Conservation (phyloP, 2,113 vertebrate genomes). For the Pedetes capensis region DNA sequence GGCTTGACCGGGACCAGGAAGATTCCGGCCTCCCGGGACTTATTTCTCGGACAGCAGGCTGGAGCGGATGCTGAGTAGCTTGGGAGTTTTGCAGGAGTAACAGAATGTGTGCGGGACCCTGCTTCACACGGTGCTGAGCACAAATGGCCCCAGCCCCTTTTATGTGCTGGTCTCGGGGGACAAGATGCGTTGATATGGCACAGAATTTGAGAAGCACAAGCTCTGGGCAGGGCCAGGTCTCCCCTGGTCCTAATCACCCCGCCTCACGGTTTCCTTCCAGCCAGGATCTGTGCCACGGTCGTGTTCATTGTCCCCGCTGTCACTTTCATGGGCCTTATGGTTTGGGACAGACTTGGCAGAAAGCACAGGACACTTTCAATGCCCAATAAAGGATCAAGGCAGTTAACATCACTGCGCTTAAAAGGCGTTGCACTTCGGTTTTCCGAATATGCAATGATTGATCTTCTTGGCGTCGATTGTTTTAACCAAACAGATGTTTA, state of each 20-base stretch:
- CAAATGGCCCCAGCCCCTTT: not conserved
- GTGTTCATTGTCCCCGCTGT: rapidly evolving
- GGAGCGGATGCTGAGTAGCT: not conserved
- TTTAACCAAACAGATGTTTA: not conserved
- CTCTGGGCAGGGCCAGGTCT: rapidly evolving
- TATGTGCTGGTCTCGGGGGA: not conserved
- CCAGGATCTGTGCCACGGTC: not conserved
- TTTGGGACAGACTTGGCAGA: not conserved
- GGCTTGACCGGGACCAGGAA: rapidly evolving
- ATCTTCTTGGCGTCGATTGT: not conserved
- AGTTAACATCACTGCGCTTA: not conserved
- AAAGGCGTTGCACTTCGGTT: not conserved
- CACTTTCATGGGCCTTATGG: rapidly evolving
- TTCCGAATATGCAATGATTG: not conserved
- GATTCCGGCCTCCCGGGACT: not conserved
- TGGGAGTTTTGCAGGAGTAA: not conserved
- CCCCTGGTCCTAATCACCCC: rapidly evolving
- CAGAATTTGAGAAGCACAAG: not conserved
- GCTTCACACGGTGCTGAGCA: rapidly evolving
- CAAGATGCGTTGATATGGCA: not conserved
- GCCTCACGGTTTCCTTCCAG: not conserved
- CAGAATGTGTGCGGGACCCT: not conserved
- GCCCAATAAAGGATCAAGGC: not conserved
- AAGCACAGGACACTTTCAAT: not conserved
- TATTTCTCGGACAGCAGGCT: not conserved